phyloP scores from a whole-genome alignment of 2,113 vertebrate genomes.

The Archilochus colubris region DNA sequence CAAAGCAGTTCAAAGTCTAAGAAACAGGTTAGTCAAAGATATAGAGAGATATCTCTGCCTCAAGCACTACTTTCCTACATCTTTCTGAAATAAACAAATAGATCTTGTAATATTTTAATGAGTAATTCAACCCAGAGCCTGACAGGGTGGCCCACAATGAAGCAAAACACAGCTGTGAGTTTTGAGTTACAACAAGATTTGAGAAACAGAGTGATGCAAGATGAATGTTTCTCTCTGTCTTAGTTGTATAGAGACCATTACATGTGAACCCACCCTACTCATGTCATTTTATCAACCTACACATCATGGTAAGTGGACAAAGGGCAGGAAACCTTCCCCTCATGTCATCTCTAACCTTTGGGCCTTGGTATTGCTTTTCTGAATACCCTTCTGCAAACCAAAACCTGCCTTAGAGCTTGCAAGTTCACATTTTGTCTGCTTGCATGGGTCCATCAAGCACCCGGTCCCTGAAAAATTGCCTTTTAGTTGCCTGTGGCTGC shows the following conservation, averaged over 20 bases:
- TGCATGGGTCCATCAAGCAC: neutral
- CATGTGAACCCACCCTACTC: neutral
- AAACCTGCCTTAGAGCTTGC: neutral
- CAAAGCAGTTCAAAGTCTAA: neutral
- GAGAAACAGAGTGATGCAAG: neutral
- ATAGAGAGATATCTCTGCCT: neutral
- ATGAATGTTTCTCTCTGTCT: neutral
- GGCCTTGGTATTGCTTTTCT: neutral
- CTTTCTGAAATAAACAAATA: neutral
- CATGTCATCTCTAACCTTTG: neutral
- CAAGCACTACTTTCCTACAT: neutral
- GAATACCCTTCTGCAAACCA: neutral
- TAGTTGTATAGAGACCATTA: neutral
- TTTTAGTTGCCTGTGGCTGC: neutral
- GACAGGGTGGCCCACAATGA: neutral
- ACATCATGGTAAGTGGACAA: rapidly evolving
- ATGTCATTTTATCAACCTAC: neutral
- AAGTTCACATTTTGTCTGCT: neutral
- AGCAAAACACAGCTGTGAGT: neutral
- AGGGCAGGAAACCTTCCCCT: neutral
- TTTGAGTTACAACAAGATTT: neutral
- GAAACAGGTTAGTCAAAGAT: neutral
- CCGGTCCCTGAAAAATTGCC: neutral
- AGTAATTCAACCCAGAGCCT: neutral
- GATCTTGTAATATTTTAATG: neutral